Evolutionary conservation across 2,797 vertebrate species (phyloP).

Genomic region (Acomys russatus): DNA sequence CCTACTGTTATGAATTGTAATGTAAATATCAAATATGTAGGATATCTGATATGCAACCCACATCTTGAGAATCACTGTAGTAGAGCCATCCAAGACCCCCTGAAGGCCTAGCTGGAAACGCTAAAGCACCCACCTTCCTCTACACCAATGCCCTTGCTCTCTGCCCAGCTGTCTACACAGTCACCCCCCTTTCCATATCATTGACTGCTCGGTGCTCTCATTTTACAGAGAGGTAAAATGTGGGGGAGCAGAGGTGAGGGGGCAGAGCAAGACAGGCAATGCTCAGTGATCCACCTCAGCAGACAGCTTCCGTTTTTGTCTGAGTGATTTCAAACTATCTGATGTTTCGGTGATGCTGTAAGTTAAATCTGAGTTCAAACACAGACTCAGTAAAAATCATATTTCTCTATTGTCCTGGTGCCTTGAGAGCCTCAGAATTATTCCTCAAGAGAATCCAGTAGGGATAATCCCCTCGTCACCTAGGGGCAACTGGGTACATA

Average conservation of each 20-base stretch:
- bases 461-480: accelerated
- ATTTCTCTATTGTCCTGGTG: not conserved
- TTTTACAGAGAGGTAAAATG: not conserved
- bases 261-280: accelerated
- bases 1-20: not conserved
- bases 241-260: not conserved
- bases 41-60: not conserved
- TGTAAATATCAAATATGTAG: not conserved
- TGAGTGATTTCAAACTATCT: not conserved
- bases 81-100: not conserved
- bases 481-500: no score
- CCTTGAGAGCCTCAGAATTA: not conserved
- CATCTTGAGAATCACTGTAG: not conserved
- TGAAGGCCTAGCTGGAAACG: accelerated
- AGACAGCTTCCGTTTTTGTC: not conserved
- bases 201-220: accelerated
- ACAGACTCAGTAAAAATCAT: not conserved
- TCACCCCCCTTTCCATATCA: accelerated
- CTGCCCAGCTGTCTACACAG: accelerated
- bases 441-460: not conserved
- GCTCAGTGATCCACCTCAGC: accelerated
- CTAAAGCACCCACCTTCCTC: accelerated
- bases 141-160: accelerated
- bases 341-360: not conserved
- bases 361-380: not conserved